A percentile compares a stretch with the other conserved stretches of the same genome.
Conservation (phyloP, 2,888 invertebrate species). For the Drosophila meridionalis region DNA sequence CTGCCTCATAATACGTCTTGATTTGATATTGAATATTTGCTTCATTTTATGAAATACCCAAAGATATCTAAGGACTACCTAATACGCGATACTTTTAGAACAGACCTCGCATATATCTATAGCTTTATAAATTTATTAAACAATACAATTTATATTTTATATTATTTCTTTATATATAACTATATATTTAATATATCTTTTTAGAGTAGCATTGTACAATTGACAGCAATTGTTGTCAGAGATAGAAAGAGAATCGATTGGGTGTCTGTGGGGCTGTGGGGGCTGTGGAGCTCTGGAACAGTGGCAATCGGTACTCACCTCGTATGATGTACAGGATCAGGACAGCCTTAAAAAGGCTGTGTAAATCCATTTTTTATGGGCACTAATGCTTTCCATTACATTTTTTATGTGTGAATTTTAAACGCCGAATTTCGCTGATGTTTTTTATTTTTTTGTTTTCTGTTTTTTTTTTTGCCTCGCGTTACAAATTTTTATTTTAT, state of each 20-base stretch:
- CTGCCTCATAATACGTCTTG: too few species aligned
- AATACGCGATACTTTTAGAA: not conserved
- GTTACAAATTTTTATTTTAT: slow-evolving; percentile 2
- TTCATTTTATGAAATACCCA: too few species aligned
- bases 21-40: too few species aligned
- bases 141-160: not conserved
- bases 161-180: not conserved
- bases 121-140: not conserved
- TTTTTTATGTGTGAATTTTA: slow-evolving; percentile 80
- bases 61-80: too few species aligned
- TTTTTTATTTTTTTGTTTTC: slow-evolving; percentile 24
- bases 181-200: not conserved
- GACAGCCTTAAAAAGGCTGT: slow-evolving; percentile 85
- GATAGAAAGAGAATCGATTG: not conserved
- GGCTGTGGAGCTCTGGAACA: not conserved
- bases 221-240: slow-evolving; percentile 1
- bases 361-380: slow-evolving; percentile 85
- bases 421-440: slow-evolving; percentile 64
- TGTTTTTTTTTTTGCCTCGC: not conserved
- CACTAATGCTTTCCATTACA: slow-evolving; percentile 85
- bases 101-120: not conserved
- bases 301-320: slow-evolving; percentile 79
- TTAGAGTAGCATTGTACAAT: not conserved
- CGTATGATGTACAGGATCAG: slow-evolving; percentile 85
- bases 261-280: not conserved